phyloP scores from a whole-genome alignment of 1,140 invertebrate genomes.

The Monochamus saltuarius region DNA sequence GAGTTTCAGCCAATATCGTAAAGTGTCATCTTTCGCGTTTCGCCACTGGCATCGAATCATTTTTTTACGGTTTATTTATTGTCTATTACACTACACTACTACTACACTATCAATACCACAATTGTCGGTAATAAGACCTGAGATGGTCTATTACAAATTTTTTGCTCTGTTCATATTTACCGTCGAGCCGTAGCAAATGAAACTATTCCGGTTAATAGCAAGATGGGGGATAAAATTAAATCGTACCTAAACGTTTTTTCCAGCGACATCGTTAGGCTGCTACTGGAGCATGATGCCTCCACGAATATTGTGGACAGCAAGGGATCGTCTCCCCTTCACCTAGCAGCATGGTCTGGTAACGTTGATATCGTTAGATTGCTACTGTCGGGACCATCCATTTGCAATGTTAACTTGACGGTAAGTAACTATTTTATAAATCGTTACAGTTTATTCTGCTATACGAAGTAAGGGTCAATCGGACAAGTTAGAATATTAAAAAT shows the following conservation, averaged over 20 bases:
- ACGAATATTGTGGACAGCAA: slow-evolving; percentile 82
- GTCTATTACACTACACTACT: too few relatives aligned
- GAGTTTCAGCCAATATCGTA: too few relatives aligned
- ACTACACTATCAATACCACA: too few relatives aligned
- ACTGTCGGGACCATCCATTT: slow-evolving; percentile 71
- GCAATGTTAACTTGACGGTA: slow-evolving; percentile 81
- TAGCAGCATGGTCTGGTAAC: slow-evolving; percentile 88
- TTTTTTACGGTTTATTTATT: too few relatives aligned
- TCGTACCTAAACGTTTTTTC: slow-evolving; percentile 15
- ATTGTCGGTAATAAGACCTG: too few relatives aligned
- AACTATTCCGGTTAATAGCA: too few relatives aligned
- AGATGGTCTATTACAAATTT: neutral
- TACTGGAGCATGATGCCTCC: slow-evolving; percentile 86
- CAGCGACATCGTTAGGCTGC: slow-evolving; percentile 84
- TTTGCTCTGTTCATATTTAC: neutral
- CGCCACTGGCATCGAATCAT: too few relatives aligned
- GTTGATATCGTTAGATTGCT: slow-evolving; percentile 79
- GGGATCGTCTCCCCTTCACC: slow-evolving; percentile 83
- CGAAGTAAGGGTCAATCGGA: too few relatives aligned
- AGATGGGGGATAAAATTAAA: too few relatives aligned
- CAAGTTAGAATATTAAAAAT: too few relatives aligned
- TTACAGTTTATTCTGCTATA: too few relatives aligned
- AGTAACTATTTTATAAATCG: slow-evolving; percentile 45
- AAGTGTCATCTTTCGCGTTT: too few relatives aligned
- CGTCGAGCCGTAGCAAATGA: neutral